phyloP scores from a whole-genome alignment of 2,888 invertebrate species.

The Stenichneumon culpator region DNA sequence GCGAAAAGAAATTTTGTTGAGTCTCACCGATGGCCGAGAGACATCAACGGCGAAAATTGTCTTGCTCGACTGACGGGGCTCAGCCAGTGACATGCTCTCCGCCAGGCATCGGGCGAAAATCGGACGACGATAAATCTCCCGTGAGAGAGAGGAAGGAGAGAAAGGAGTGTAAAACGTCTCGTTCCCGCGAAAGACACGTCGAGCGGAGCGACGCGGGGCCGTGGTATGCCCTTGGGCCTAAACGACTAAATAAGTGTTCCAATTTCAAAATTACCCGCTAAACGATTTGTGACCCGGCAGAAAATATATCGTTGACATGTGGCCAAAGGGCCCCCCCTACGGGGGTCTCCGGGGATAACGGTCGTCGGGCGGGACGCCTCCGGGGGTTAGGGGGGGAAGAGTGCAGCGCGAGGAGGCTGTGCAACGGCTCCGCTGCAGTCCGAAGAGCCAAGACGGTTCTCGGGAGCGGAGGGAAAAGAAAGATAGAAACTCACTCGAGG shows the following conservation, averaged over 20 bases:
- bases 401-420: conserved; percentile 13
- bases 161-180: conserved; percentile 36
- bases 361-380: conserved; percentile 65
- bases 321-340: conserved; percentile 73
- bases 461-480: conserved; percentile 22
- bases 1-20: conserved; percentile 40
- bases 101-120: conserved; percentile 60
- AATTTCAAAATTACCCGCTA: conserved; percentile 84
- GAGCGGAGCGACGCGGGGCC: conserved; percentile 54
- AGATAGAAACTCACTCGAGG: conserved; percentile 40
- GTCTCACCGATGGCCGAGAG: conserved; percentile 23
- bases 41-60: conserved; percentile 37
- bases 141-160: conserved; percentile 37
- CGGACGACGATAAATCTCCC: conserved; percentile 67
- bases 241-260: conserved; percentile 85
- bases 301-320: conserved; percentile 85
- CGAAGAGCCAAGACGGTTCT: conserved; percentile 39
- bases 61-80: neutral
- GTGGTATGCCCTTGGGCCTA: conserved; percentile 80
- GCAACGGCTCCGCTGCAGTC: conserved; percentile 40
- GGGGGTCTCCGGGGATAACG: conserved; percentile 63
- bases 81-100: conserved; percentile 5
- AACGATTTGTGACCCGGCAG: conserved; percentile 84
- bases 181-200: conserved; percentile 25
- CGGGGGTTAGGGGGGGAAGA: conserved; percentile 55